phyloP scores from a whole-genome alignment of 2,113 vertebrate species.

The Muscicapa adusta region DNA sequence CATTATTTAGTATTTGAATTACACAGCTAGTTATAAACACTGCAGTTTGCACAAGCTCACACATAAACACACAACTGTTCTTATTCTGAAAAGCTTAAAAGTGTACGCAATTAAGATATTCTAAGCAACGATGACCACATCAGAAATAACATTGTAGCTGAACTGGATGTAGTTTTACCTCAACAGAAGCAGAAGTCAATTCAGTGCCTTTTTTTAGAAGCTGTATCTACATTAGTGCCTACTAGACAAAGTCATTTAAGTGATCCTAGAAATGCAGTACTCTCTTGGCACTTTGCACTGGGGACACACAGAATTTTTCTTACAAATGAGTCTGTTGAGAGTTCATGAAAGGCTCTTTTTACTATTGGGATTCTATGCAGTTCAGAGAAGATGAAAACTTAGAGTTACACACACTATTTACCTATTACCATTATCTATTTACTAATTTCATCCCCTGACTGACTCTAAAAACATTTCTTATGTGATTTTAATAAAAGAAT shows the following conservation, averaged over 20 bases:
- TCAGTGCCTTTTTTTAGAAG: not conserved
- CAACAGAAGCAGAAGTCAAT: not conserved
- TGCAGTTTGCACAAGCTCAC: not conserved
- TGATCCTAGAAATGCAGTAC: not conserved
- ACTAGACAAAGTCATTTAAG: not conserved
- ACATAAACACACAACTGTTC: not conserved
- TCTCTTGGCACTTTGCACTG: not conserved
- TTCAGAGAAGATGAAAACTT: not conserved
- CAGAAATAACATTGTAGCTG: not conserved
- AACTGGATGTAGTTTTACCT: not conserved
- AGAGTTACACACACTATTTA: not conserved
- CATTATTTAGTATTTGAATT: not conserved
- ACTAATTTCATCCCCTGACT: not conserved
- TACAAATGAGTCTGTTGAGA: not conserved
- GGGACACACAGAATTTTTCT: not conserved
- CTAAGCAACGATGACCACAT: not conserved
- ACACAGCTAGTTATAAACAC: not conserved
- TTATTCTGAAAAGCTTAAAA: not conserved
- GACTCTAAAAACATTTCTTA: not conserved
- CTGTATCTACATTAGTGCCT: not conserved
- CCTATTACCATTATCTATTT: not conserved
- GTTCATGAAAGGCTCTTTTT: not conserved
- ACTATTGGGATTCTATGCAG: not conserved
- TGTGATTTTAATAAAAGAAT: not conserved
- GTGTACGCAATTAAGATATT: not conserved